phyloP scores from a whole-genome alignment of 2,888 invertebrate genomes.

The Dryobota labecula region DNA sequence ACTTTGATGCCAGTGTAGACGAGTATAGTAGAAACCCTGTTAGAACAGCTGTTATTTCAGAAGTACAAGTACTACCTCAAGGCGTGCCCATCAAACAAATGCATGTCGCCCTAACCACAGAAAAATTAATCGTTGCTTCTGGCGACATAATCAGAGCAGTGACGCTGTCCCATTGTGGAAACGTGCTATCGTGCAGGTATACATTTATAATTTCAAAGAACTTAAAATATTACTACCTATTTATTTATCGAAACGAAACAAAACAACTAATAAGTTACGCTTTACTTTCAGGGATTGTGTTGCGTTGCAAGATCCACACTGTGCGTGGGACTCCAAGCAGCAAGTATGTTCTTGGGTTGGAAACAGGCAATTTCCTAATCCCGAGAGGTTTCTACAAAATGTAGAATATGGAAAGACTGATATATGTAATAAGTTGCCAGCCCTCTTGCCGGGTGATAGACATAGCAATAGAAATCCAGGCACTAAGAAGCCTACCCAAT shows the following conservation, averaged over 20 bases:
- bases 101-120: slow-evolving; percentile 93
- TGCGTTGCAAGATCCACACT: slow-evolving; percentile 98
- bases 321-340: slow-evolving; percentile 97
- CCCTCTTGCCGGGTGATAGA: slow-evolving; percentile 82
- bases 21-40: slow-evolving; percentile 89
- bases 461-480: slow-evolving; percentile 85
- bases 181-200: slow-evolving; percentile 92
- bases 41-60: slow-evolving; percentile 95
- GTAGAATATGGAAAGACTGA: slow-evolving; percentile 93
- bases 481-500: slow-evolving; percentile 84
- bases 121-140: slow-evolving; percentile 96
- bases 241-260: neutral
- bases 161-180: slow-evolving; percentile 95
- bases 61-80: slow-evolving; percentile 94
- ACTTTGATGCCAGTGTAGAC: slow-evolving; percentile 90
- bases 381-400: slow-evolving; percentile 93
- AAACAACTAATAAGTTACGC: slow-evolving; percentile 8
- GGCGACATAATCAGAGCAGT: slow-evolving; percentile 96
- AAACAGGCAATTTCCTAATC: slow-evolving; percentile 90
- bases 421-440: slow-evolving; percentile 88
- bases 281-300: slow-evolving; percentile 94
- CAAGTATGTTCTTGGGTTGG: slow-evolving; percentile 91
- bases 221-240: neutral
- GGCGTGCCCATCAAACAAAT: slow-evolving; percentile 94
- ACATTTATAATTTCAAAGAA: neutral